Evolutionary conservation across 1,140 invertebrate genomes (phyloP).

Genomic region (Hyphantria cunea): DNA sequence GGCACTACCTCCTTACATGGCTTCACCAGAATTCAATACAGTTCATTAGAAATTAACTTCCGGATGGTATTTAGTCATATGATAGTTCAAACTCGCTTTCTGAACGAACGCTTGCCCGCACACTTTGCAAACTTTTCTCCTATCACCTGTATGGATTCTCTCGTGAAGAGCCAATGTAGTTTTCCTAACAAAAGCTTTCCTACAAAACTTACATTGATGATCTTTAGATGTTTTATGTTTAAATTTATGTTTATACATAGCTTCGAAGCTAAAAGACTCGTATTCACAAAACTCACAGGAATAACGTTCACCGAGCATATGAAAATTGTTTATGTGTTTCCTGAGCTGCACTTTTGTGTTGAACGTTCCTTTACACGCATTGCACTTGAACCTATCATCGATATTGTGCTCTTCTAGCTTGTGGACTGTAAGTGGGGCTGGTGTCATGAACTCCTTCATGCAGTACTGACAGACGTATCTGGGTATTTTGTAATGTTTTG

Average conservation of each 20-base stretch:
- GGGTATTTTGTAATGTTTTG: conserved; percentile 60
- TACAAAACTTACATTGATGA: conserved; percentile 65
- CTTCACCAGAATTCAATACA: background rate
- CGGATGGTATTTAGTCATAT: conserved; percentile 70
- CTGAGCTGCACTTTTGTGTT: conserved; percentile 55
- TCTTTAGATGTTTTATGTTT: conserved; percentile 70
- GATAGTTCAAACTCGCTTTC: conserved; percentile 80
- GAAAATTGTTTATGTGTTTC: conserved; percentile 64
- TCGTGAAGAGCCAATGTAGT: conserved; percentile 84
- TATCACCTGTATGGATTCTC: conserved; percentile 89
- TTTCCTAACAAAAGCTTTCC: conserved; percentile 72
- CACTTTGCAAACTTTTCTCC: conserved; percentile 88
- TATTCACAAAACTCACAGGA: conserved; percentile 67
- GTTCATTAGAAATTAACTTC: conserved; percentile 54
- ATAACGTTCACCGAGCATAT: conserved; percentile 64
- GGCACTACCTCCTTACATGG: too few relatives aligned
- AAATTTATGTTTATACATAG: conserved; percentile 67
- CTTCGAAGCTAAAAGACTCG: conserved; percentile 62
- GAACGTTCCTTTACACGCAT: conserved; percentile 62
- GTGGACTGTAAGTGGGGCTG: conserved; percentile 53
- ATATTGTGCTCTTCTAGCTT: conserved; percentile 58
- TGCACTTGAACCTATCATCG: conserved; percentile 62
- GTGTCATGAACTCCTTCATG: conserved; percentile 55
- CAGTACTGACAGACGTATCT: conserved; percentile 51
- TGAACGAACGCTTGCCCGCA: conserved; percentile 90